Evolutionary conservation across 2,888 invertebrate species (phyloP).

Genomic region (Erannis defoliaria): DNA sequence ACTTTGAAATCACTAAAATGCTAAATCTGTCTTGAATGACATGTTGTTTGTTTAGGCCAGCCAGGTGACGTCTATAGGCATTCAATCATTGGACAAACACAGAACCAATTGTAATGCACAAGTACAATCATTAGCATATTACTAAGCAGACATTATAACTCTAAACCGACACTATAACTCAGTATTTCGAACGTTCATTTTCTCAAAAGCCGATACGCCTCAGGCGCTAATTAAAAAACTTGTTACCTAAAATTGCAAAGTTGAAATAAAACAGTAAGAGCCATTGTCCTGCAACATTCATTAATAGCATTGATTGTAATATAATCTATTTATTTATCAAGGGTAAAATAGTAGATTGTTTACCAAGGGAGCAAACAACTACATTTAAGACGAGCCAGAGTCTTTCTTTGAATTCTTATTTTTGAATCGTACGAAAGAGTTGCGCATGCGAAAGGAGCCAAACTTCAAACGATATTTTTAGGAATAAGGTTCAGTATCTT

Average conservation of each 20-base stretch:
- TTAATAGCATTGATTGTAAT: no score
- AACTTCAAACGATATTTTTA: no score
- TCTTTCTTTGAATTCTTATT: no score
- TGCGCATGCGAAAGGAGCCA: no score
- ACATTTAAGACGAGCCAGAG: no score
- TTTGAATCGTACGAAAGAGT: no score
- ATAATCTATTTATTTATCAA: no score
- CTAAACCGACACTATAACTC: neutral
- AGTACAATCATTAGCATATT: constrained; percentile 1
- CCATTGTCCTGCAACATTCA: no score
- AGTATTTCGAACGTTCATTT: neutral
- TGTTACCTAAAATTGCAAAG: neutral
- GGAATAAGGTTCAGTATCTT: no score
- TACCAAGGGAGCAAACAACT: no score
- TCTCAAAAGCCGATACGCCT: neutral
- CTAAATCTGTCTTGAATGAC: constrained; percentile 4
- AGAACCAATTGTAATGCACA: constrained; percentile 7
- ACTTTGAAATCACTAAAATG: constrained; percentile 5
- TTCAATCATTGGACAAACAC: constrained; percentile 12
- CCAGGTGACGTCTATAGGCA: constrained; percentile 11
- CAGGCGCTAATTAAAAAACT: neutral
- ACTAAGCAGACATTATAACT: neutral
- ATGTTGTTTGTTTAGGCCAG: constrained; percentile 7
- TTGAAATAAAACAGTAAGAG: neutral
- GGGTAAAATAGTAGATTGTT: no score